Conservation (phyloP, 2,888 invertebrate species). For the Eumerus sabulonum region DNA sequence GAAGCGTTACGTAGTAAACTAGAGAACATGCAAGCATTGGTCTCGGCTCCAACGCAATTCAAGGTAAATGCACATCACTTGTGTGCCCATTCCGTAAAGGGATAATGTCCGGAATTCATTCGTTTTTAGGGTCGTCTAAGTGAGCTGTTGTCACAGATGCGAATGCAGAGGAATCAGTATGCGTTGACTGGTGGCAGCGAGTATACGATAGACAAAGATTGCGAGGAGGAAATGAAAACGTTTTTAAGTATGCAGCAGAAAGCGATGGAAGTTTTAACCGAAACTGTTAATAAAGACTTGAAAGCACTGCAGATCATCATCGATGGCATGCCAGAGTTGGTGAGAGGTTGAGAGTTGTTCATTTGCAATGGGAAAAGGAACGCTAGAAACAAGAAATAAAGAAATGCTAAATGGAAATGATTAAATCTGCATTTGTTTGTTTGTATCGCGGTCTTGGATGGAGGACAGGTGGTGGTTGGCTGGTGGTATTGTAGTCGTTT, state of each 20-base stretch:
- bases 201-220: conserved; percentile 89
- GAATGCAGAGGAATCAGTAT: conserved; percentile 84
- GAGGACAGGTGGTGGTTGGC: no score
- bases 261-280: conserved; percentile 91
- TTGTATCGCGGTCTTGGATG: no score
- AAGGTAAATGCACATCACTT: conserved; percentile 82
- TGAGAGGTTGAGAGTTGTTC: conserved; percentile 67
- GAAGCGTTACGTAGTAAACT: conserved; percentile 92
- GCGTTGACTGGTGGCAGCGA: conserved; percentile 83
- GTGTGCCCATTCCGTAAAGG: neutral
- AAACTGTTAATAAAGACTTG: conserved; percentile 89
- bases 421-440: no score
- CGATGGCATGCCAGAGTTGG: conserved; percentile 86
- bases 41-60: conserved; percentile 95
- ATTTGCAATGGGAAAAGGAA: neutral
- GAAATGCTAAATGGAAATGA: neutral
- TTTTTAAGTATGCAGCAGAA: conserved; percentile 92
- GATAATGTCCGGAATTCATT: neutral
- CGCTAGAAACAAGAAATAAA: conserved; percentile 1
- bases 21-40: conserved; percentile 91
- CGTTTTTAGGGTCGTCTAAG: conserved; percentile 88
- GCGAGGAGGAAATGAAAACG: conserved; percentile 86
- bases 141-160: conserved; percentile 92
- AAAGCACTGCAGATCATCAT: conserved; percentile 88
- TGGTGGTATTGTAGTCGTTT: no score